Base-by-base conservation (phyloP, 2,113 vertebrate genomes). In the Geococcyx californianus region DNA sequence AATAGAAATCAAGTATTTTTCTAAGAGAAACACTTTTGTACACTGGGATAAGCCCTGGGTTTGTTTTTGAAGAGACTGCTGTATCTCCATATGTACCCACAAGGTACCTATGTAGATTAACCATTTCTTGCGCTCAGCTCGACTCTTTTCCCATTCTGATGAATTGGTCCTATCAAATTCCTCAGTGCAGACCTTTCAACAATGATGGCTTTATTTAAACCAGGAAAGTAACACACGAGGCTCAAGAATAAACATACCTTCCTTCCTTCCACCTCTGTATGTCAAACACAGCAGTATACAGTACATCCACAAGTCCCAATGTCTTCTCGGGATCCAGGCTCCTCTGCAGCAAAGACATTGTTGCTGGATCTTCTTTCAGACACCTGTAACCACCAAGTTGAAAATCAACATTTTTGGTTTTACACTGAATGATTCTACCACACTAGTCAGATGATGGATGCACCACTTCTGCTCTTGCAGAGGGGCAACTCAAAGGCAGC, bases 361-460 rank as follows among this genome's bases (percentile, higher is more conserved):
- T 99, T 70, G 99, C 99, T 19, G 99, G 99, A 92, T 99, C 99
- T 97, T 99, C 99, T 93, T 99, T 99, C 96, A 99, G 97, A 98
- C 99, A 99, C 99, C 99, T 99, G 93, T 55, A 69, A 42, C 81
- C 16, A 92, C 82, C 2, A 87, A 77, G 25, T 68, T 9, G 54
- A 76, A 88, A 93, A 68, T 16, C 4, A 45, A 31, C 21, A 8
- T 6, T 24, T 45, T 63, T 21, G 7, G 1, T 19, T 62, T 58
- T 6, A 34, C 29, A 42, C 9, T 15, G 11, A 76, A 62, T 21
- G 69, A 34, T 33, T 66, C 45, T 58, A 62, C 54, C 17, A 2
- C 10, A 26, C 59, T 45, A 60, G 9, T 47, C 31, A 78, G 64
- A 49, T 47, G 26, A 69, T 10, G 21, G 21, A 60, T 20, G 25